Base-by-base conservation (phyloP, 2,888 invertebrate genomes). In the Mesorhabditis sp. region DNA sequence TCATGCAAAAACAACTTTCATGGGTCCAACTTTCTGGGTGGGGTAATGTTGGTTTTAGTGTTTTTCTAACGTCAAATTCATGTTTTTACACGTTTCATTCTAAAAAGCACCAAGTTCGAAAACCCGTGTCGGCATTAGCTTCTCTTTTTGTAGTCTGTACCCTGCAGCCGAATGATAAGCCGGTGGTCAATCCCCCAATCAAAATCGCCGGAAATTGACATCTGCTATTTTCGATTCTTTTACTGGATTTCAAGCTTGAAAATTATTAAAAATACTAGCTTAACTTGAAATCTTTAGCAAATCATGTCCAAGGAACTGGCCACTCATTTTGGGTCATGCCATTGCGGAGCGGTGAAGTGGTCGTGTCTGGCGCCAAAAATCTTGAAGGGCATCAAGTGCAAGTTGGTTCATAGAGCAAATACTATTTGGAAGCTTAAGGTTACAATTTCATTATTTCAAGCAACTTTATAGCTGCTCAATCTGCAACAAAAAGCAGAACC, bases 401-500 rank as follows among this genome's bases (percentile, higher is more conserved):
- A 80, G 80, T 80, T 43, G 65, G 76, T 73, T 71, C 45, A 43
- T 13, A 42, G 10, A 44, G n/a, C 58, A 50, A 50, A 50, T 50
- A 50, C 7, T 13, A 50, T 10, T 13, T 50, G n/a, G 58, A 50
- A 50, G n/a, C 28, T 28, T 28, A 28, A 28, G 28, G 28, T 28
- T 28, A 28, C 28, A 28, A 28, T 28, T 28, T 28, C 58, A 10
- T 50, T 13, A 50, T 50, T 66, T 50, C 43, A 6, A 15, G n/a
- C 5, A 6, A 43, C 42, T 45, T 81, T 84, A 66, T 76, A 89
- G 88, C 75, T 89, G 89, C 77, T 86, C 87, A 66, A 86, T 89
- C 44, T 89, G 89, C 77, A 78, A 75, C 5, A 89, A 88, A 85
- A 89, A 89, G 74, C 88, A 88, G 75, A 88, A 88, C 72, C 76